phyloP scores from a whole-genome alignment of 2,888 invertebrate genomes.

The Andrena minutula region DNA sequence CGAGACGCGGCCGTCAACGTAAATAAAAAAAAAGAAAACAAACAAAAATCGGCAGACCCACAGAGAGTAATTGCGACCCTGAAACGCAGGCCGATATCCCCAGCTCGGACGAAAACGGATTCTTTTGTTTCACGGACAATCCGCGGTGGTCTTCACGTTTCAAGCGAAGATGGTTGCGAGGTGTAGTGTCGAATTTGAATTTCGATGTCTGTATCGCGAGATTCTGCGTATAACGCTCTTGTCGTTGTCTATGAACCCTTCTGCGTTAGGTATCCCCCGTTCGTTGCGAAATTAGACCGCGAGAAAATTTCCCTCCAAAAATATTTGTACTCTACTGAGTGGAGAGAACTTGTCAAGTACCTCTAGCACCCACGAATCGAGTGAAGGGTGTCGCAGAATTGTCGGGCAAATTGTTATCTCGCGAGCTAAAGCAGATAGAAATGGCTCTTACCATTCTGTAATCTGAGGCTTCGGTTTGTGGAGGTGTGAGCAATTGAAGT shows the following conservation, averaged over 20 bases:
- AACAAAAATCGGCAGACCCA: slow-evolving; percentile 4
- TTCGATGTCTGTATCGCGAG: background rate
- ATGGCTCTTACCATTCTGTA: too few relatives aligned
- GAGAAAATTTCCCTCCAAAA: slow-evolving; percentile 49
- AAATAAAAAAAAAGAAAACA: slow-evolving; percentile 23
- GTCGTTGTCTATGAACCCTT: background rate
- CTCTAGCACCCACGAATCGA: background rate
- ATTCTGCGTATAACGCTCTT: background rate
- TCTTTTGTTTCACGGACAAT: slow-evolving; percentile 55
- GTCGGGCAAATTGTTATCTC: background rate
- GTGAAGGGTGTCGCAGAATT: background rate
- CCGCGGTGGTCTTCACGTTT: background rate
- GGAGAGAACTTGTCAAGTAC: slow-evolving; percentile 35
- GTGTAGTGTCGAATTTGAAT: slow-evolving; percentile 1
- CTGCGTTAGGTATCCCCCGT: slow-evolving; percentile 6
- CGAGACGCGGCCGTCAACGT: slow-evolving; percentile 27
- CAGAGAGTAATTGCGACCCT: background rate
- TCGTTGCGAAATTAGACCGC: slow-evolving; percentile 34
- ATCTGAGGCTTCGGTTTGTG: too few relatives aligned
- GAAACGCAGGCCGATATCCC: background rate
- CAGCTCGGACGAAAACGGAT: slow-evolving; percentile 78
- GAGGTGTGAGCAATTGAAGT: too few relatives aligned
- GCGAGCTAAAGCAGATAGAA: too few relatives aligned
- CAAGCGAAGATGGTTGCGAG: slow-evolving; percentile 3
- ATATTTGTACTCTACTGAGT: slow-evolving; percentile 52